phyloP scores from a whole-genome alignment of 1,140 invertebrate genomes.

The Lethrus apterus region DNA sequence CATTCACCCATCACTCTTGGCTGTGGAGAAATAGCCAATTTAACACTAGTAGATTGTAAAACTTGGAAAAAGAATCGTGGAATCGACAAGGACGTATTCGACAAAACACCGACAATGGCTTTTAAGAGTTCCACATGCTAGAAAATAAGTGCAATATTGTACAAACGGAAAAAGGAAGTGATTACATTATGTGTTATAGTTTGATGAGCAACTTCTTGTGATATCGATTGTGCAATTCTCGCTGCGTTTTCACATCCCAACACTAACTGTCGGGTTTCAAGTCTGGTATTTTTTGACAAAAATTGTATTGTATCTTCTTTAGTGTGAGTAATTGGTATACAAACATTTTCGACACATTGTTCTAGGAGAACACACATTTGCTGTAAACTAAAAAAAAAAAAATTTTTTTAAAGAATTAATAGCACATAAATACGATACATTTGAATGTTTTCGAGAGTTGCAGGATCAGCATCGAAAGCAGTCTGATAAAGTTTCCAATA shows the following conservation, averaged over 20 bases:
- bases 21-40: constrained; percentile 78
- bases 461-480: constrained; percentile 87
- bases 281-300: constrained; percentile 26
- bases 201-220: constrained; percentile 28
- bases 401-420: not conserved
- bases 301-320: constrained; percentile 33
- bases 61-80: constrained; percentile 86
- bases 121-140: constrained; percentile 66
- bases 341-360: constrained; percentile 66
- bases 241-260: constrained; percentile 38
- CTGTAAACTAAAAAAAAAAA: constrained; percentile 54
- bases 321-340: constrained; percentile 39
- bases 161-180: constrained; percentile 2
- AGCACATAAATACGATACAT: constrained; percentile 41
- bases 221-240: constrained; percentile 34
- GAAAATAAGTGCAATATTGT: constrained; percentile 19
- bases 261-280: constrained; percentile 40
- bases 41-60: constrained; percentile 71
- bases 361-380: constrained; percentile 69
- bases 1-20: constrained; percentile 69
- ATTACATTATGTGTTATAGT: constrained; percentile 44
- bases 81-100: constrained; percentile 59
- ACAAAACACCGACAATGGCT: constrained; percentile 57
- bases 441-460: constrained; percentile 72
- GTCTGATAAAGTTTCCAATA: constrained; percentile 82